Evolutionary conservation across 2,113 vertebrate species (phyloP), one percentile per base, ranked within the genome.

Genomic region (Ophiodon elongatus): DNA sequence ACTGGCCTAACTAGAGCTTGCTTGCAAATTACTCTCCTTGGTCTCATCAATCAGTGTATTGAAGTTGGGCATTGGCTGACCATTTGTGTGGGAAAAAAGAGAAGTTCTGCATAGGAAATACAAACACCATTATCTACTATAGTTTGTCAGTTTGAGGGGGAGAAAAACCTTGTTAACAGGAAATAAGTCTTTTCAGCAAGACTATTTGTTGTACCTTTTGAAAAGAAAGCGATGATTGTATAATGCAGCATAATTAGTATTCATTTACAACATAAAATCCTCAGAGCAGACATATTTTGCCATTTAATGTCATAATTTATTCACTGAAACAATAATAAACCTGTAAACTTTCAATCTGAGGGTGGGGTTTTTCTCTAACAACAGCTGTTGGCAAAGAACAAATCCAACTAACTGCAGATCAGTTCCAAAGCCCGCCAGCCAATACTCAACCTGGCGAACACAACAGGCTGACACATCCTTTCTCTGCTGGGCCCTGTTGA

Each of bases 1-100:
- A 73, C 71, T 52, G 78, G 76, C 66, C 81, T 87, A 82, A 88
- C 90, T 84, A 87, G 41, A 67, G 79, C 63, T 68, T 39, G 73
- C 75, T 90, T 87, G 82, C 84, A 90, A 89, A 93, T 88, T 72
- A 84, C 81, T 88, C 83, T 87, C 60, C 52, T 54, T 67, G 75
- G 88, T 52, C 80, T 83, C 87, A 86, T 92, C 85, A 87, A 84
- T 93, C 85, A 89, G 67, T 19, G 23, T 79, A 47, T 83, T 87
- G 85, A 85, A 88, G 78, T 71, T 71, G 10, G 50, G 45, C 39
- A 73, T 87, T 69, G 68, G 79, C 31, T 85, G 70, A 69, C 43
- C 54, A 85, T 82, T 90, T 75, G 67, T 80, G 56, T 64, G n/a
- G 37, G 25, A 15, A 68, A 59, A 72, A 60, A 64, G 3, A 35